Evolutionary conservation across 2,113 vertebrate genomes (phyloP).

Genomic region (Hepsetus odoe): DNA sequence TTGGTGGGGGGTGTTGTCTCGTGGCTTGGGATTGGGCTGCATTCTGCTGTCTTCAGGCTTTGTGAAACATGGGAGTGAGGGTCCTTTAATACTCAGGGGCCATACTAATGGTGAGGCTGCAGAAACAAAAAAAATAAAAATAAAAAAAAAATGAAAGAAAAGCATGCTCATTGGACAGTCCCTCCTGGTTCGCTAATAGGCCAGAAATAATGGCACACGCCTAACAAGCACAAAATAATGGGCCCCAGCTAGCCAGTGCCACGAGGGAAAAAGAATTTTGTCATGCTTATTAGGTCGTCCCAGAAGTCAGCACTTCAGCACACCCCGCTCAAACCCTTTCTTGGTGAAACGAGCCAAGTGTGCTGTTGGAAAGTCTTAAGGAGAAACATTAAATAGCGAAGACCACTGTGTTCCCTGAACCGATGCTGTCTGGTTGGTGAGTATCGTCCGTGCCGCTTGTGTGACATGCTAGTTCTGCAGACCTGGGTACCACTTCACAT

Average conservation of each 20-base stretch:
- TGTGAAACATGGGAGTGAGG: neutral
- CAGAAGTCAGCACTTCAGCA: constrained; percentile 18
- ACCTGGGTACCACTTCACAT: no score
- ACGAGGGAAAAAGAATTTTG: constrained; percentile 30
- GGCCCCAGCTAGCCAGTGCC: constrained; percentile 41
- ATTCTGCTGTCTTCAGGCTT: neutral
- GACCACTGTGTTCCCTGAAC: neutral
- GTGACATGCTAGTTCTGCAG: neutral
- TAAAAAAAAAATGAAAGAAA: no score
- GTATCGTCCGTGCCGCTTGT: neutral
- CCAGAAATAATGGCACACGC: constrained; percentile 49
- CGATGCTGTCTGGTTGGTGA: neutral
- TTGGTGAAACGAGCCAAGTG: constrained; percentile 28
- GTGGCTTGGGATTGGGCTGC: neutral
- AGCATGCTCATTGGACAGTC: constrained; percentile 40
- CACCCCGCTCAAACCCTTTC: neutral
- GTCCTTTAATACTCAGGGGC: constrained; percentile 23
- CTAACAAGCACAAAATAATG: constrained; percentile 53
- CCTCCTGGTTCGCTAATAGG: constrained; percentile 48
- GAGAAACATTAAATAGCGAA: constrained; percentile 20
- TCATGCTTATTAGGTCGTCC: constrained; percentile 42
- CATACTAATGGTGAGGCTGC: constrained; percentile 1
- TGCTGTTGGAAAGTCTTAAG: constrained; percentile 28
- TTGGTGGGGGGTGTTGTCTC: neutral
- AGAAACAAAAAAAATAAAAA: no score